These are phyloP conservation scores for Oopsacas minuta DNA, from an alignment of 37 sponge, comb jelly and placozoan genomes.

Conservation along the genomic window DNA sequence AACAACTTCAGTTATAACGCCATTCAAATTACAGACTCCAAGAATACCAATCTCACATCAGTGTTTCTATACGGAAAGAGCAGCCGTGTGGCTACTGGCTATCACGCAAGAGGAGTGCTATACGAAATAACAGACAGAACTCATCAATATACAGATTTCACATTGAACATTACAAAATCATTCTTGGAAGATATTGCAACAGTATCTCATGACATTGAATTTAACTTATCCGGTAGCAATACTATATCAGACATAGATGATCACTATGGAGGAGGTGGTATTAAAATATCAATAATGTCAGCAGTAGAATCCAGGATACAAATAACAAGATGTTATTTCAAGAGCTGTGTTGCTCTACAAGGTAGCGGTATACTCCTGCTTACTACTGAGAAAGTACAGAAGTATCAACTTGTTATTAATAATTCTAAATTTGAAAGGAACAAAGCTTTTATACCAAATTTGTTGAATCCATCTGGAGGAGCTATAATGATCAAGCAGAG, in stretches of 20 bases:
- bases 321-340: background rate
- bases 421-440: background rate
- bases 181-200: background rate
- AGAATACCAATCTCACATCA: background rate
- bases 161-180: background rate
- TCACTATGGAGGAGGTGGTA: background rate
- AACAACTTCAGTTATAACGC: slow-evolving; percentile 15
- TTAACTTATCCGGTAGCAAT: background rate
- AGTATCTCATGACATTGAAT: background rate
- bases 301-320: background rate
- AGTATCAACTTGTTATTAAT: background rate
- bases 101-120: background rate
- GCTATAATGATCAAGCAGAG: background rate
- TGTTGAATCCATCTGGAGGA: background rate
- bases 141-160: background rate
- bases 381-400: background rate
- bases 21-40: background rate
- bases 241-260: background rate
- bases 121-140: background rate
- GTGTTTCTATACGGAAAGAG: background rate
- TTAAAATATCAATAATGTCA: background rate
- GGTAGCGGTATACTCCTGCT: background rate
- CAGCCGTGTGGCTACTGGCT: background rate
- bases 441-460: background rate
- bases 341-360: background rate